Evolutionary conservation across 2,888 invertebrate genomes (phyloP), one percentile per base, ranked within the genome.

Genomic region (Scaptomyza flava): DNA sequence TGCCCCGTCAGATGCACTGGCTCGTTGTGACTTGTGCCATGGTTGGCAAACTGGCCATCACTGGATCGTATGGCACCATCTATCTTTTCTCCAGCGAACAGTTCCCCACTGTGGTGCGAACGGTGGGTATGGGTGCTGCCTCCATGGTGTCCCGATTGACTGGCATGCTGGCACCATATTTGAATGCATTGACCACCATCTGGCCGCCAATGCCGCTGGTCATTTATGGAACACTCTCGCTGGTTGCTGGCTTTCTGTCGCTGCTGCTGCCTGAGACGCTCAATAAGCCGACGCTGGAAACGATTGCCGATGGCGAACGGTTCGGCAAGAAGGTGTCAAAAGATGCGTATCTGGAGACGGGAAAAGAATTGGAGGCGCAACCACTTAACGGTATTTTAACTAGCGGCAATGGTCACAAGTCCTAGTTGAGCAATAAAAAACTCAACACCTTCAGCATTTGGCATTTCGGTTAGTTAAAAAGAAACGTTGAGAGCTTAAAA

Each of bases 111-210:
- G 95, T 95, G 14, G 94, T 96, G 43, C 93, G 98, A 53, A 98
- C 97, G 90, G 95, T 96, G 41, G 98, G 96, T 0, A 95, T 98
- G 57, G 98, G 98, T 1, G 93, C 96, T 9, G 95, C 97, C 30
- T 98, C 97, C 0, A 97, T 97, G 93, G 95, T 96, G 64, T 98
- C 98, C 0, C 94, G 98, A 80, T 93, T 98, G 68, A 98, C 98
- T 27, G 91, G 92, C 6, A 91, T 92, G 63, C 62, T 91, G 68
- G 91, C 98, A 2, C 97, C 98, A 0, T 97, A 96, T 87, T 94
- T 98, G 2, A 96, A 96, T 14, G 94, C 95, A n/a, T 89, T 96
- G 72, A 93, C 92, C 20, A 90, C 92, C 36, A 92, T 94, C 1
- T 93, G 93, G 89, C 91, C 92, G 3, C 95, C 95, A 93, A 89